Conservation (phyloP, 2,113 vertebrate genomes). For the Columba janthina region DNA sequence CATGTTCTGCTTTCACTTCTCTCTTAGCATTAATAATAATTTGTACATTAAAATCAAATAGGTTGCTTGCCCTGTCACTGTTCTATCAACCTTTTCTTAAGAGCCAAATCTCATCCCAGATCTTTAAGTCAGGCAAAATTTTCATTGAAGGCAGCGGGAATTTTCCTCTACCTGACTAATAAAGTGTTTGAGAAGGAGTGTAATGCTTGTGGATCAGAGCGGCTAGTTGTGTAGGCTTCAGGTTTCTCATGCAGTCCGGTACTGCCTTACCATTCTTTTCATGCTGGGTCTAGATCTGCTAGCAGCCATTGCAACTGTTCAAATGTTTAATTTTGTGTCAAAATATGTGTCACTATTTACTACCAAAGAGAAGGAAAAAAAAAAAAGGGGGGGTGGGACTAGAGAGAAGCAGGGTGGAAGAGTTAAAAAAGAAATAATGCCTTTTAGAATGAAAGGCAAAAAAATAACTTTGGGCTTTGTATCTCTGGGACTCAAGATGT, state of each 20-base stretch:
- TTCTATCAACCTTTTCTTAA: not conserved
- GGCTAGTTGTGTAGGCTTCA: not conserved
- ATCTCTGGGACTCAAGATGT: not conserved
- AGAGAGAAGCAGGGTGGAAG: too few species aligned
- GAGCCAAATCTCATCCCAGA: not conserved
- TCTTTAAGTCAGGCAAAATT: not conserved
- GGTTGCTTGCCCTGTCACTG: too few species aligned
- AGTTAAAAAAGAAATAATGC: fast-evolving
- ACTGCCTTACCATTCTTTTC: not conserved
- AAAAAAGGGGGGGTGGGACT: too few species aligned
- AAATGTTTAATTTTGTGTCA: not conserved
- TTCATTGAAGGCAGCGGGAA: not conserved
- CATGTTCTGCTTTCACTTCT: not conserved
- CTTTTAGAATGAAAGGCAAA: not conserved
- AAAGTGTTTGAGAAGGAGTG: not conserved
- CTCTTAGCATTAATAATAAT: not conserved
- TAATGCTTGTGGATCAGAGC: not conserved
- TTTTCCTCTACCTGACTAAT: not conserved
- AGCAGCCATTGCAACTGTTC: not conserved
- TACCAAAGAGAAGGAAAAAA: fast-evolving
- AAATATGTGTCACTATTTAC: not conserved
- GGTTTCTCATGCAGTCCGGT: not conserved
- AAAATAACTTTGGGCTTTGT: not conserved
- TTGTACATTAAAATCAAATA: not conserved
- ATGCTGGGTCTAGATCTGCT: not conserved